These are phyloP conservation scores for Isoperla grammatica DNA, from an alignment of 2,888 invertebrate species.

Conservation along the genomic window DNA sequence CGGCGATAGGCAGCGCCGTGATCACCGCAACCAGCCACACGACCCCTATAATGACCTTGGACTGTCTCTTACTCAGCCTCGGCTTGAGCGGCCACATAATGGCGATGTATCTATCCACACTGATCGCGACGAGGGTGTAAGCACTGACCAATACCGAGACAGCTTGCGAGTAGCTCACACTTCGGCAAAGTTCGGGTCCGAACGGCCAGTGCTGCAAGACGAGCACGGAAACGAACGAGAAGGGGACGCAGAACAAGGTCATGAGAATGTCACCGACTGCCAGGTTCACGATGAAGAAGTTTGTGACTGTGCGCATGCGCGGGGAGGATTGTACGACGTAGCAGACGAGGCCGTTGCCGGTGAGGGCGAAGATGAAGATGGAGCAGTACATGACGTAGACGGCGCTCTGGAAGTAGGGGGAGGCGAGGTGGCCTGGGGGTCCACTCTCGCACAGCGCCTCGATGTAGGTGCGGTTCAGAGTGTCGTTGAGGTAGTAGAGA, in stretches of 20 bases:
- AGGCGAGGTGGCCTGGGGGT: neutral
- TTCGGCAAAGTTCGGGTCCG: slow-evolving; percentile 70
- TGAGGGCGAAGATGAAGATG: slow-evolving; percentile 63
- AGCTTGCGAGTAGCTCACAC: slow-evolving; percentile 67
- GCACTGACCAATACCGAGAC: slow-evolving; percentile 79
- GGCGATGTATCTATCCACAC: slow-evolving; percentile 83
- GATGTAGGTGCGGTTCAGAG: too few relatives aligned
- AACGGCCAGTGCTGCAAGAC: slow-evolving; percentile 86
- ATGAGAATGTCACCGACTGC: slow-evolving; percentile 87
- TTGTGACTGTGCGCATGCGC: slow-evolving; percentile 87
- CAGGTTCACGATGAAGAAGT: slow-evolving; percentile 84
- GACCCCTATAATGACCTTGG: slow-evolving; percentile 60
- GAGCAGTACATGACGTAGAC: slow-evolving; percentile 66
- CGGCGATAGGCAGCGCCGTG: slow-evolving; percentile 74
- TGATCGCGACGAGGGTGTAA: slow-evolving; percentile 86
- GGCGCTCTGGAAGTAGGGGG: slow-evolving; percentile 52
- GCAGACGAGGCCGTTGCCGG: slow-evolving; percentile 66
- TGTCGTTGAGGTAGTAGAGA: too few relatives aligned
- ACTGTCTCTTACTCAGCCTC: slow-evolving; percentile 66
- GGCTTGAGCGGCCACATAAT: slow-evolving; percentile 85
- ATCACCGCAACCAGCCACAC: slow-evolving; percentile 73
- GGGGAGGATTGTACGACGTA: slow-evolving; percentile 79
- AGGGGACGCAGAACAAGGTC: slow-evolving; percentile 86
- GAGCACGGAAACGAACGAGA: slow-evolving; percentile 75
- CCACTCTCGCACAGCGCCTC: neutral